phyloP scores from a whole-genome alignment of 2,113 vertebrate genomes.

The Phycodurus eques region DNA sequence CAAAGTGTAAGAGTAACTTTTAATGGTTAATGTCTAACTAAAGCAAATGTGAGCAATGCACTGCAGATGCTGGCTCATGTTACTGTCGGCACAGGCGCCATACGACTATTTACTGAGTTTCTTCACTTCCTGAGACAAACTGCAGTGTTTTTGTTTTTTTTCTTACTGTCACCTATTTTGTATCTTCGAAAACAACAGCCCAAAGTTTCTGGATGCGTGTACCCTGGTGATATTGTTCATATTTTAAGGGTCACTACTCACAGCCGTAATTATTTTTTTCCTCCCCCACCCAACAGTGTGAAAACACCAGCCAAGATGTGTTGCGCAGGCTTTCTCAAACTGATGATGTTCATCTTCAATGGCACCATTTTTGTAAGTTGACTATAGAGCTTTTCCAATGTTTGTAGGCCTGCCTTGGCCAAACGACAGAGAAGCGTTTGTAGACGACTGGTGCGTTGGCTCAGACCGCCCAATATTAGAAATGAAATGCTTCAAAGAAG shows the following conservation, averaged over 20 bases:
- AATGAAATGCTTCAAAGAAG: too few relatives aligned
- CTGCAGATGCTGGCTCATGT: background rate
- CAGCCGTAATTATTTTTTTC: background rate
- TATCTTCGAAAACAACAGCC: too few relatives aligned
- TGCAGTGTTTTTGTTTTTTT: too few relatives aligned
- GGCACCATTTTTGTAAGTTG: slow-evolving; percentile 81
- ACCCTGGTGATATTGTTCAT: background rate
- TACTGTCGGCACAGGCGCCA: background rate
- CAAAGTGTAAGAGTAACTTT: slow-evolving; percentile 11
- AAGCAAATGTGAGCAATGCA: slow-evolving; percentile 27
- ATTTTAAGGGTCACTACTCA: background rate
- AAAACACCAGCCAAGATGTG: slow-evolving; percentile 65
- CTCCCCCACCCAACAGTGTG: slow-evolving; percentile 16
- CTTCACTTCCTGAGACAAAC: background rate
- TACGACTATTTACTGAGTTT: background rate
- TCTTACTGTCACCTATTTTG: too few relatives aligned
- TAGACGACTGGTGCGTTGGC: too few relatives aligned
- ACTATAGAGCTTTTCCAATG: background rate
- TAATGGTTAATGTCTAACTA: slow-evolving; percentile 58
- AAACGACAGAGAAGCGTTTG: too few relatives aligned
- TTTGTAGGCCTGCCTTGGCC: too few relatives aligned
- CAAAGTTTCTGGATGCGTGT: too few relatives aligned
- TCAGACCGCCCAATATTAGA: too few relatives aligned
- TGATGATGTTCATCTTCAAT: slow-evolving; percentile 80
- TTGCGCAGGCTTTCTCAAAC: slow-evolving; percentile 75